phyloP scores from a whole-genome alignment of 2,113 vertebrate genomes.

The Ptychochromis oligacanthus region DNA sequence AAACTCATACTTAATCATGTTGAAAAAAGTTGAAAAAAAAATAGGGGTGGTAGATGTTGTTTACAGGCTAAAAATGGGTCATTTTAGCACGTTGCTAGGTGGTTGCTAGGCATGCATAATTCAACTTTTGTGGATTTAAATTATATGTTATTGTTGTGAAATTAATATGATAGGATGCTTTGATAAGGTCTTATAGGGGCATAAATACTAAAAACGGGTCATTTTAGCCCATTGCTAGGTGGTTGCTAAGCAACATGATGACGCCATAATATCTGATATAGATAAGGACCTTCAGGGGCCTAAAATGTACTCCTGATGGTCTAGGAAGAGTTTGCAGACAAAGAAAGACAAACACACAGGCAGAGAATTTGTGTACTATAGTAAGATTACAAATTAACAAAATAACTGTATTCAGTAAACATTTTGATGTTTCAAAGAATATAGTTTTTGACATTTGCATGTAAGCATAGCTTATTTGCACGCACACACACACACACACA shows the following conservation, averaged over 20 bases:
- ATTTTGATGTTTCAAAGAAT: no score
- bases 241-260: neutral
- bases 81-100: neutral
- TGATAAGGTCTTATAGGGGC: neutral
- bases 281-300: neutral
- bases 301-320: neutral
- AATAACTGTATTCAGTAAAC: no score
- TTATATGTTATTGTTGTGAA: neutral
- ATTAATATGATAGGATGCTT: neutral
- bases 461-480: no score
- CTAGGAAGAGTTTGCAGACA: neutral
- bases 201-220: neutral
- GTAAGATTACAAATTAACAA: no score
- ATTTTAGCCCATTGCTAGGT: neutral
- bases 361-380: no score
- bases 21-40: neutral
- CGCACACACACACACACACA: no score
- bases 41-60: neutral
- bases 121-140: neutral
- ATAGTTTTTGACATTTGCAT: no score
- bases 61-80: neutral
- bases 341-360: neutral
- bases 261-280: neutral
- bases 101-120: neutral
- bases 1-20: neutral